A percentile compares a stretch with the other conserved stretches of the same genome.
These are phyloP conservation scores for Apis cerana DNA, from an alignment of 1,140 invertebrate species.

Conservation along the genomic window DNA sequence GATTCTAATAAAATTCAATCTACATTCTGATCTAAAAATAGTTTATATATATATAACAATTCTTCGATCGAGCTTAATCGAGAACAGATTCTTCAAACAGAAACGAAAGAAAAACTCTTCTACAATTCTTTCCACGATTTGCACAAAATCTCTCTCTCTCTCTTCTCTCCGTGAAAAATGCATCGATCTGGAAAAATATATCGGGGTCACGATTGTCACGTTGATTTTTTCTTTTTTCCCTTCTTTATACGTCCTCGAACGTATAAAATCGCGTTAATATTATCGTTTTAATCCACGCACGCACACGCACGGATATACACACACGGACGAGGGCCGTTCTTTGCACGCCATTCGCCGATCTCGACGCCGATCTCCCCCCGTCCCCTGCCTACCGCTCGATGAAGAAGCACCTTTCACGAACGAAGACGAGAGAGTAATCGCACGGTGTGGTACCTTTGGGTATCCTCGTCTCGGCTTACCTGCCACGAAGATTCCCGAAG, in stretches of 20 bases:
- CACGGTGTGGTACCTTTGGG: conserved; percentile 39
- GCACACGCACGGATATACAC: no score
- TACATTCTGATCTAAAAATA: no score
- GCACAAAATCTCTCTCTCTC: no score
- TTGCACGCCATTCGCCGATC: conserved; percentile 39
- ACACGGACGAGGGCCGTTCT: background rate
- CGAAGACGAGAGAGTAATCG: conserved; percentile 36
- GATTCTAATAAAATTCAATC: no score
- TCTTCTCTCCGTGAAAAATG: no score
- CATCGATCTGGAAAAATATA: no score
- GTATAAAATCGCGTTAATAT: conserved; percentile 46
- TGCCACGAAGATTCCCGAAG: conserved; percentile 23
- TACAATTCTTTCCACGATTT: no score
- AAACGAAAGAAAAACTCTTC: no score
- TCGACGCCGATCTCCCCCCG: background rate
- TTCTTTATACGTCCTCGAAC: background rate
- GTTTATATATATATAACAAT: no score
- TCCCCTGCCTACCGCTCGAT: background rate
- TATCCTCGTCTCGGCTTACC: conserved; percentile 46
- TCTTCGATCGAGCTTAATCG: no score
- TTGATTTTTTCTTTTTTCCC: conserved; percentile 7
- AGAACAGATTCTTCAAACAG: no score
- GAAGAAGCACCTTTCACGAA: conserved; percentile 28
- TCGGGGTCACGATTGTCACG: conserved; percentile 48
- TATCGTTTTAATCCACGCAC: background rate